These are phyloP conservation scores for Melipona bicolor DNA, from an alignment of 2,888 invertebrate genomes.

Conservation along the genomic window DNA sequence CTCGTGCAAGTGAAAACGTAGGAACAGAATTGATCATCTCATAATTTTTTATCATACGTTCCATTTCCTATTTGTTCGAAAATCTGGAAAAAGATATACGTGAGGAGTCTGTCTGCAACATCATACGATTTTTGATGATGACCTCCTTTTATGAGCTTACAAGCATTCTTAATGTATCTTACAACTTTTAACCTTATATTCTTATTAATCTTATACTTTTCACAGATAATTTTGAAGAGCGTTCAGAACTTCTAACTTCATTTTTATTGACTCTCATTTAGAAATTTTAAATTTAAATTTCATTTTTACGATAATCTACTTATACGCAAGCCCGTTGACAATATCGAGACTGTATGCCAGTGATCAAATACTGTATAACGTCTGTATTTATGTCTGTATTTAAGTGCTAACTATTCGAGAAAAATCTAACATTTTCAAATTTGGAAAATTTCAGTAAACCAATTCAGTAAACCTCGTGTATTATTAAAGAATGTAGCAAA, in stretches of 20 bases:
- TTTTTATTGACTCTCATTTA: not conserved
- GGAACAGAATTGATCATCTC: constrained; percentile 22
- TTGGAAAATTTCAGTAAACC: not conserved
- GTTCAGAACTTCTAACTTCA: too few species aligned
- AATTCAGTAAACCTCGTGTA: not conserved
- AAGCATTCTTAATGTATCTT: not conserved
- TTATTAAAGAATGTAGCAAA: not conserved
- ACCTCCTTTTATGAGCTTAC: not conserved
- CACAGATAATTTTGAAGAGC: not conserved
- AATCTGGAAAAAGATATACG: not conserved
- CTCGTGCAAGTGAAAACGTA: constrained; percentile 60
- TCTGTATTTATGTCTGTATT: too few species aligned
- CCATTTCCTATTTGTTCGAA: not conserved
- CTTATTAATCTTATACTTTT: not conserved
- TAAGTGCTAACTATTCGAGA: too few species aligned
- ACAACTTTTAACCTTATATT: not conserved
- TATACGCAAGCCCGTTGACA: too few species aligned
- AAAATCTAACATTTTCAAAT: too few species aligned
- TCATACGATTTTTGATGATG: not conserved
- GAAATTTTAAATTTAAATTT: not conserved
- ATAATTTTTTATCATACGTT: not conserved
- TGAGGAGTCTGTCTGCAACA: not conserved
- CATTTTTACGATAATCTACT: too few species aligned
- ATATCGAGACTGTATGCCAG: too few species aligned
- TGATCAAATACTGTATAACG: too few species aligned